These are phyloP conservation scores for Siniperca knerii DNA, from an alignment of 2,113 vertebrate species.

Conservation along the genomic window DNA sequence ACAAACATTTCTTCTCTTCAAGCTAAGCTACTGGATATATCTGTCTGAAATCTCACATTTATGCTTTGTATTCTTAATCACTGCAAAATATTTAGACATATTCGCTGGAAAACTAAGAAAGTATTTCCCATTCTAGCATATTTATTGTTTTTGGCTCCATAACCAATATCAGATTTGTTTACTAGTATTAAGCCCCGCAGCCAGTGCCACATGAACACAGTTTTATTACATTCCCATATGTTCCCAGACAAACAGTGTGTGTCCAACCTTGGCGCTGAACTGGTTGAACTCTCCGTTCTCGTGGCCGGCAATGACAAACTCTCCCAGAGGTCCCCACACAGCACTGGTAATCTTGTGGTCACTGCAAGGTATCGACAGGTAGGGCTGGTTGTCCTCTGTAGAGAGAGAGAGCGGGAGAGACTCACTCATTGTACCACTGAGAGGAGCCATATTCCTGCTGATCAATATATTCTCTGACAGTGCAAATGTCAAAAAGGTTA, in stretches of 20 bases:
- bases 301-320: constrained; percentile 94
- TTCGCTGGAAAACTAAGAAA: background rate
- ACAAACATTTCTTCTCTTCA: background rate
- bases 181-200: background rate
- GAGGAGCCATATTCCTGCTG: background rate
- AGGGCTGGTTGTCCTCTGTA: constrained; percentile 94
- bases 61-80: background rate
- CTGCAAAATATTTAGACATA: background rate
- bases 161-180: background rate
- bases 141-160: background rate
- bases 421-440: background rate
- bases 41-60: background rate
- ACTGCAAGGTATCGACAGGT: constrained; percentile 92
- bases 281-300: constrained; percentile 97
- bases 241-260: background rate
- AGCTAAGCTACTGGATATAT: background rate
- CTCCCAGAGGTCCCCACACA: constrained; percentile 96
- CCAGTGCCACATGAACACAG: background rate
- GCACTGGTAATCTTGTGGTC: constrained; percentile 98
- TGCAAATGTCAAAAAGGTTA: background rate
- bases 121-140: background rate
- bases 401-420: constrained; percentile 1
- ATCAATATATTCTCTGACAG: background rate
- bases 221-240: background rate
- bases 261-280: constrained; percentile 93